phyloP scores from a whole-genome alignment of 2,888 invertebrate species.

The Diploptera punctata region DNA sequence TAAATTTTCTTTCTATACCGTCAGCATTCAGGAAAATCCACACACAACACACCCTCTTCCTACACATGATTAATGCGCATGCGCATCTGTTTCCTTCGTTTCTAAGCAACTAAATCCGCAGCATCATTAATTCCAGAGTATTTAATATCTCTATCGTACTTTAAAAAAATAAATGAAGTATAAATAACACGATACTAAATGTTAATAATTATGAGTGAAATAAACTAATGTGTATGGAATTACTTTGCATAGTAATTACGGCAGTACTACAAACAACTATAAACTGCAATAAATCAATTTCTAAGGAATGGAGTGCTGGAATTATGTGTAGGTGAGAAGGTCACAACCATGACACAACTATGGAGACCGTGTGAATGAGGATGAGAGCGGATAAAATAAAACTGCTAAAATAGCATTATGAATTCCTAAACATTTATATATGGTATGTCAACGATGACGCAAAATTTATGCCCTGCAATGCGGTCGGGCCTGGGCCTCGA shows the following conservation, averaged over 20 bases:
- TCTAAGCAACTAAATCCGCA: not conserved
- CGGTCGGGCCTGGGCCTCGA: no score
- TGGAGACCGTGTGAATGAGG: no score
- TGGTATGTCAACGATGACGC: no score
- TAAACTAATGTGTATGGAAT: not conserved
- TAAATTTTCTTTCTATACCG: not conserved
- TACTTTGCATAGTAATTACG: no score
- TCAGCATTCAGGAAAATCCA: not conserved
- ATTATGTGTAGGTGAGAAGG: not conserved
- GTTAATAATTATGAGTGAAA: not conserved
- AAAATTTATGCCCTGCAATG: no score
- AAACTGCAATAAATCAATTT: constrained; percentile 1
- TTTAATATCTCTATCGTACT: not conserved
- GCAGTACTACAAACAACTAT: no score
- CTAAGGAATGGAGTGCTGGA: not conserved
- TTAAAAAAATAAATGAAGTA: not conserved
- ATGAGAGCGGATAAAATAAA: no score
- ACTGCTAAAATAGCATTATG: no score
- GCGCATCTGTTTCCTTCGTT: not conserved
- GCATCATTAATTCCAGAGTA: not conserved
- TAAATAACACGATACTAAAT: not conserved
- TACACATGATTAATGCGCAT: not conserved
- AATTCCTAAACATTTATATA: no score
- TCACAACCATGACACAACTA: no score
- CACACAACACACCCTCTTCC: not conserved